Evolutionary conservation across 2,797 vertebrate genomes (phyloP).

Genomic region (Tauraco hartlaubi): DNA sequence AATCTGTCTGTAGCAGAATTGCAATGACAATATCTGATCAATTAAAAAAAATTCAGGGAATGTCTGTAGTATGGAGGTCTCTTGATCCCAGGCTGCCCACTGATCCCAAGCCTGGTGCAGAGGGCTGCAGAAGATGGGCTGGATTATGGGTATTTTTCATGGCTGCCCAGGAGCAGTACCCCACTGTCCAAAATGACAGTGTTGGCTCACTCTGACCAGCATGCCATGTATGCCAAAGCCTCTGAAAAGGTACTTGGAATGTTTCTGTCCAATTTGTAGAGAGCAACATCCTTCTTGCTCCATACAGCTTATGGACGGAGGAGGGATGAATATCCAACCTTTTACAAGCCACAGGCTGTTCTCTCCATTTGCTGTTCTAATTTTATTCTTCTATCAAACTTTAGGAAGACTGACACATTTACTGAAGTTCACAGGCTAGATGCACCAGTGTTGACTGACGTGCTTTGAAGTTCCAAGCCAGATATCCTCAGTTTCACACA

Average conservation of each 20-base stretch:
- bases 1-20: neutral
- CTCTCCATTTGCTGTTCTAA: neutral
- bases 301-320: neutral
- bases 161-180: neutral
- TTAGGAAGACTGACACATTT: neutral
- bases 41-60: neutral
- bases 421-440: neutral
- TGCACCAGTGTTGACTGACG: neutral
- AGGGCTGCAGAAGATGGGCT: neutral
- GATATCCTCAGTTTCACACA: conserved; percentile 10
- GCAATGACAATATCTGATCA: neutral
- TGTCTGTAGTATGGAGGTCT: neutral
- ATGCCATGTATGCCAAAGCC: neutral
- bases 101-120: neutral
- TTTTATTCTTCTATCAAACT: neutral
- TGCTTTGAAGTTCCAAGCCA: conserved; percentile 27
- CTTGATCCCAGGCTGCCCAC: neutral
- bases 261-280: neutral
- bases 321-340: neutral
- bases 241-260: neutral
- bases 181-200: neutral
- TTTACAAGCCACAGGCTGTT: neutral
- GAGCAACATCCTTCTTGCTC: neutral
- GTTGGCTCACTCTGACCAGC: neutral
- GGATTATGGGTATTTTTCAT: neutral